Conservation (phyloP, 2,888 invertebrate genomes). For the Drosophila paranaensis region DNA sequence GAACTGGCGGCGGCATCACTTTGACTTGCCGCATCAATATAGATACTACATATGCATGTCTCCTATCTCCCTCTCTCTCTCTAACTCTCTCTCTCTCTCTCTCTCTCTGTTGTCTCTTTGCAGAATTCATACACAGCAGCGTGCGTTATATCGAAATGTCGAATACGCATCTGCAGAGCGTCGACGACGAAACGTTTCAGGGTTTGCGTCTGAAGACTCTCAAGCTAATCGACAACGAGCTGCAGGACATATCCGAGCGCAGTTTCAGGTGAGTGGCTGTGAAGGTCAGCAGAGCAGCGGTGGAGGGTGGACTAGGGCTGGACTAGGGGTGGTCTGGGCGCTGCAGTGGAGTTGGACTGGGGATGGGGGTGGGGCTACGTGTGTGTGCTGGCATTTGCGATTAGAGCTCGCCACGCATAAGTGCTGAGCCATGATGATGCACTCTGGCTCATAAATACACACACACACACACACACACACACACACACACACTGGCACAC, state of each 20-base stretch:
- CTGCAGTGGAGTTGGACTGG: not conserved
- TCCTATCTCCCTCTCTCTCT: not conserved
- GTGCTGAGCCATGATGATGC: slow-evolving; percentile 63
- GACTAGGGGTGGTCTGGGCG: too few relatives aligned
- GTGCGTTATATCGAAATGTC: slow-evolving; percentile 93
- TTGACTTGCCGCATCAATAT: slow-evolving; percentile 35
- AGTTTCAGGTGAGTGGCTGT: slow-evolving; percentile 90
- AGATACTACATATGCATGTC: not conserved
- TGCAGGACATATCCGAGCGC: slow-evolving; percentile 91
- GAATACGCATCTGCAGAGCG: slow-evolving; percentile 91
- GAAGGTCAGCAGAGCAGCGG: slow-evolving; percentile 20
- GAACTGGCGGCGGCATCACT: slow-evolving; percentile 55
- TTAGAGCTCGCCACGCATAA: slow-evolving; percentile 34
- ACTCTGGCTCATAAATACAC: slow-evolving; percentile 24
- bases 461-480: slow-evolving; percentile 29
- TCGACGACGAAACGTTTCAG: slow-evolving; percentile 92
- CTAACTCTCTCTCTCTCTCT: slow-evolving; percentile 21
- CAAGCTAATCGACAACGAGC: slow-evolving; percentile 92
- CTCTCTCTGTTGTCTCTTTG: slow-evolving; percentile 77
- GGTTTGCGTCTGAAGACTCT: slow-evolving; percentile 91
- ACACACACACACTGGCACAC: slow-evolving; percentile 13
- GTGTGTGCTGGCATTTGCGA: slow-evolving; percentile 19
- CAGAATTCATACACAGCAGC: slow-evolving; percentile 92
- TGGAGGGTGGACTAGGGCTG: too few relatives aligned
- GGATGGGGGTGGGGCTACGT: not conserved